Percentiles rank a stretch among this genome's conserved stretches.
Conservation (phyloP, 2,113 vertebrate genomes). For the Rhizomys pruinosus region DNA sequence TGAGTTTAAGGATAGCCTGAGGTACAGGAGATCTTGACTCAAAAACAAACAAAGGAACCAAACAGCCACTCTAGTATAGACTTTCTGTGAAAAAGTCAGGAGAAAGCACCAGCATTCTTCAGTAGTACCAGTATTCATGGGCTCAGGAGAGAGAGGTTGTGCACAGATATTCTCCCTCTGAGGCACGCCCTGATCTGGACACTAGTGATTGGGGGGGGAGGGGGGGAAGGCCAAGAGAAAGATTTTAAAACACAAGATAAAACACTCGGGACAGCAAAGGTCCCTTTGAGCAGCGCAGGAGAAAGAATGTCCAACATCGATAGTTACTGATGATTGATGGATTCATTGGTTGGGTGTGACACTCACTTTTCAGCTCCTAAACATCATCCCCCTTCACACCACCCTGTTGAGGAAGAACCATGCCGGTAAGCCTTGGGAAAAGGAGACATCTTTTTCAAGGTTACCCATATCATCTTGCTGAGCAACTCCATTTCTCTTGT, state of each 20-base stretch:
- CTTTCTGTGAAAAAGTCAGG: background rate
- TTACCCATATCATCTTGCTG: too few relatives aligned
- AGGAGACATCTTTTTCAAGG: background rate
- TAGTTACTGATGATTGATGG: background rate
- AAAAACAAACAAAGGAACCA: background rate
- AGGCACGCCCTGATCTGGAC: background rate
- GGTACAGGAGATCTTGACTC: background rate
- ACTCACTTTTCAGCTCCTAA: background rate
- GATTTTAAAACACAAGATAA: background rate
- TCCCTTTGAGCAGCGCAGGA: background rate
- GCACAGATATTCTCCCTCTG: background rate
- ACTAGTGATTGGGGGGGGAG: background rate
- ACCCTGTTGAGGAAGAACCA: background rate
- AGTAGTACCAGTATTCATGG: too few relatives aligned
- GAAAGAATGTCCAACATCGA: background rate
- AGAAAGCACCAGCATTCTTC: background rate
- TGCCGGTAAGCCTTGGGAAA: background rate
- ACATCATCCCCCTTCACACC: background rate
- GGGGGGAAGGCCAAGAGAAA: background rate
- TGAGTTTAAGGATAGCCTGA: background rate
- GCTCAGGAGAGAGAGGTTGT: background rate
- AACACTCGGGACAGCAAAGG: background rate
- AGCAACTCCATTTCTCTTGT: background rate
- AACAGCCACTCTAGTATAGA: background rate
- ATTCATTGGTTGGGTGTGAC: background rate